Conservation (phyloP, 2,113 vertebrate species). For the Neolamprologus devosi region DNA sequence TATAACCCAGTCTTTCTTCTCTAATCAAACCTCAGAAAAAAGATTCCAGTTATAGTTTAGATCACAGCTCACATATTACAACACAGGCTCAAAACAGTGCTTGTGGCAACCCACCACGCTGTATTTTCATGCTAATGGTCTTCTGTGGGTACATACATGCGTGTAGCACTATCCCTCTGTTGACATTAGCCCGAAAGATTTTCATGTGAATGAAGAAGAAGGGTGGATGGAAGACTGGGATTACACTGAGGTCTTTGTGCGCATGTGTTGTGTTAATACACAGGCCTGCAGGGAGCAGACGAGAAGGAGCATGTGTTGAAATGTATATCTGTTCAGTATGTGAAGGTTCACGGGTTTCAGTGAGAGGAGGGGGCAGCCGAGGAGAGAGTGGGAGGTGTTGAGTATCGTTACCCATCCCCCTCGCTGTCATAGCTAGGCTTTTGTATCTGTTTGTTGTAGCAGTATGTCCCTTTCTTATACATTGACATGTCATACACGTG, state of each 20-base stretch:
- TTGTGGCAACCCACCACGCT: not conserved
- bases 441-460: not conserved
- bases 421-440: constrained; percentile 16
- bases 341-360: constrained; percentile 56
- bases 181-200: not conserved
- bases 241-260: constrained; percentile 55
- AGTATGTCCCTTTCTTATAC: not conserved
- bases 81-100: not conserved
- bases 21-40: not conserved
- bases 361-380: constrained; percentile 28
- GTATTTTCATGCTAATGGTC: not conserved
- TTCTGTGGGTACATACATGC: not conserved
- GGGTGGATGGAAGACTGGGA: not conserved
- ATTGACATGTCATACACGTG: constrained; percentile 10
- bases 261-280: constrained; percentile 11
- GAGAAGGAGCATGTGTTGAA: constrained; percentile 30
- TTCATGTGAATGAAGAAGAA: not conserved
- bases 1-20: not conserved
- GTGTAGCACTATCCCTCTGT: not conserved
- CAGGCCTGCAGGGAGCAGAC: constrained; percentile 16
- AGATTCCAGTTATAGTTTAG: not conserved
- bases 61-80: not conserved
- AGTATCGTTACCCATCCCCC: constrained; percentile 56
- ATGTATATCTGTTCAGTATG: constrained; percentile 51
- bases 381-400: constrained; percentile 53